Evolutionary conservation across 2,797 vertebrate genomes (phyloP), one percentile per base, ranked within the genome.

Genomic region (Tragelaphus oryx): DNA sequence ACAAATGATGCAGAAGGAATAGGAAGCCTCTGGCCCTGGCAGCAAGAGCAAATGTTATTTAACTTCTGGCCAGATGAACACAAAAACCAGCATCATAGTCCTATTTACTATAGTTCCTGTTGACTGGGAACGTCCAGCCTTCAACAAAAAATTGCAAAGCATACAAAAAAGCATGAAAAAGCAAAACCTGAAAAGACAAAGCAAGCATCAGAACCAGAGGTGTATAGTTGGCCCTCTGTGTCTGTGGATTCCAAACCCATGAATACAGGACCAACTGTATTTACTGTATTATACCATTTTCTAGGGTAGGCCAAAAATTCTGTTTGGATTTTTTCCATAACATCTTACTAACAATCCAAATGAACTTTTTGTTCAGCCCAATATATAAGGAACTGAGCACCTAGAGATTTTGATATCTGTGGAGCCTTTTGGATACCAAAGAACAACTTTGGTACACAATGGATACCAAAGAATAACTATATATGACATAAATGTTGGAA

Each of bases 151-250:
- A 60, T 10, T 33, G n/a, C 8, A 65, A 65, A 65, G 8, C 62
- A 33, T 65, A 30, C 28, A 37, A 74, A 44, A 84, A 37, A 60
- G 11, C 60, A 80, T 60, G 52, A 22, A 71, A 41, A 71, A 37
- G 8, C 22, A 52, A 41, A 75, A 26, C 33, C 46, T 89, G 86
- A 62, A 83, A 89, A 89, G 28, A 46, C 41, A 33, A 33, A 48
- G 4, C 30, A 37, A 46, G 14, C 16, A 46, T 55, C 28, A 68
- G 28, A 68, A 78, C 11, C 11, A 33, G 18, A 79, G 10, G 10
- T 22, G 20, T 22, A 52, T 9, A 46, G 14, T 17, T 8, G 12
- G 13, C 4, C 44, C 26, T 75, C 6, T 26, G 41, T 0, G 0
- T 79, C 11, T 79, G 30, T 7, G 5, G 48, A 52, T 52, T 2